These are phyloP conservation scores for Heliconius hermathena DNA, from an alignment of 1,140 invertebrate species.

Conservation along the genomic window DNA sequence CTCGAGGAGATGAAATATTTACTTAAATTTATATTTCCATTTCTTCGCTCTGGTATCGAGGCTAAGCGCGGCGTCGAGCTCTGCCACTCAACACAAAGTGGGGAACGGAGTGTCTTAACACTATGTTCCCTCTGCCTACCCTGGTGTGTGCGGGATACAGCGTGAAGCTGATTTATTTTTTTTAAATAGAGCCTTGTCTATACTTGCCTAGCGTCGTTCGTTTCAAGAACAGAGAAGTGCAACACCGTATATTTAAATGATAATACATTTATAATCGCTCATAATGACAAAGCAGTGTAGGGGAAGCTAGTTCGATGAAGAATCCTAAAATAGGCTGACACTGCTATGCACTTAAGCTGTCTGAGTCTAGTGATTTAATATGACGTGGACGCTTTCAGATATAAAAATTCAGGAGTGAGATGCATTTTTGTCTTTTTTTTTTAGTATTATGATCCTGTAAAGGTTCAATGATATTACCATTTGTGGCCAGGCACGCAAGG, in stretches of 20 bases:
- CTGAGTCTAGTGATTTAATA: constrained; percentile 37
- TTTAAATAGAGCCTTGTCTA: neutral
- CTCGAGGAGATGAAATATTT: too few species aligned
- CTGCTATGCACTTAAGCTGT: constrained; percentile 35
- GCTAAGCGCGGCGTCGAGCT: too few species aligned
- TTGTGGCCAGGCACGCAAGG: neutral
- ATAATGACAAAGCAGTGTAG: constrained; percentile 16
- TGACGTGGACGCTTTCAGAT: constrained; percentile 34
- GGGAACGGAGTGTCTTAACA: too few species aligned
- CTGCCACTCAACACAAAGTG: too few species aligned
- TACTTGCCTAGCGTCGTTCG: neutral
- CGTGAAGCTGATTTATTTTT: too few species aligned
- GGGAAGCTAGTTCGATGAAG: constrained; percentile 30
- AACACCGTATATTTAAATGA: constrained; percentile 1
- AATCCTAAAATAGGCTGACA: constrained; percentile 38
- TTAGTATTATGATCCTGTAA: neutral
- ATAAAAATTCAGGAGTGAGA: constrained; percentile 28
- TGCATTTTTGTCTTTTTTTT: neutral
- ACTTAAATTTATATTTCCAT: too few species aligned
- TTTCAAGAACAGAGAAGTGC: neutral
- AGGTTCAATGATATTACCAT: neutral
- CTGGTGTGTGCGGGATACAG: too few species aligned
- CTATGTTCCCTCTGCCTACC: too few species aligned
- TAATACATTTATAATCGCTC: constrained; percentile 22
- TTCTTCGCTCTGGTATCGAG: too few species aligned